Evolutionary conservation across 2,113 vertebrate species (phyloP).

Genomic region (Barnardius zonarius): DNA sequence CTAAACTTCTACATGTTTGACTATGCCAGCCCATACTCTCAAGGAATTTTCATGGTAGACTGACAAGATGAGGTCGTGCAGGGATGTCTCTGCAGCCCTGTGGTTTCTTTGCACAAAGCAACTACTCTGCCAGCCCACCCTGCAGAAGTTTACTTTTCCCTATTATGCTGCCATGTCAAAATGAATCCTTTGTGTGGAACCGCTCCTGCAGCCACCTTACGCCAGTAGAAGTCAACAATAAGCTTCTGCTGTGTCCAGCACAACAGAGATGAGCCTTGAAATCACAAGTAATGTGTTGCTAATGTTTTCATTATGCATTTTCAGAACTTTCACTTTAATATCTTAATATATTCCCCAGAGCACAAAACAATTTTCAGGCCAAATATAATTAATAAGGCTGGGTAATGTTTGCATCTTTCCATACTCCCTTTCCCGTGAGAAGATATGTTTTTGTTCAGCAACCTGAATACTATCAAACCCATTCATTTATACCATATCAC

Average conservation of each 20-base stretch:
- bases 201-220: background rate
- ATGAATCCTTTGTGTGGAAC: rapidly evolving
- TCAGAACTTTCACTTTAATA: background rate
- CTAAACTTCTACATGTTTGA: background rate
- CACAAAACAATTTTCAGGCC: background rate
- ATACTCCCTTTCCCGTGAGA: background rate
- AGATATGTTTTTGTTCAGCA: background rate
- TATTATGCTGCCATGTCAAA: background rate
- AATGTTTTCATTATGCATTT: background rate
- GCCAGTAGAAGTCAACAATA: background rate
- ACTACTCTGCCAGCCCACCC: background rate
- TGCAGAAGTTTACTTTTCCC: background rate
- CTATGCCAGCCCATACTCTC: background rate
- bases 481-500: background rate
- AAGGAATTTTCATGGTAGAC: background rate
- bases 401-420: background rate
- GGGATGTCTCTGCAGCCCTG: background rate
- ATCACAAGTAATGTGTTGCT: background rate
- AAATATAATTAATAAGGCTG: slow-evolving; percentile 3
- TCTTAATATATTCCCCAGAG: background rate
- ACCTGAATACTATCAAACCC: background rate
- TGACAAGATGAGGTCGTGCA: rapidly evolving
- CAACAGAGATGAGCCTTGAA: background rate
- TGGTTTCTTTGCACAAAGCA: rapidly evolving
- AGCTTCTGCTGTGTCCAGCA: background rate